Percentiles rank a stretch among this genome's conserved stretches.
phyloP scores from a whole-genome alignment of 2,797 vertebrate species.

The Sandelia bainsii region DNA sequence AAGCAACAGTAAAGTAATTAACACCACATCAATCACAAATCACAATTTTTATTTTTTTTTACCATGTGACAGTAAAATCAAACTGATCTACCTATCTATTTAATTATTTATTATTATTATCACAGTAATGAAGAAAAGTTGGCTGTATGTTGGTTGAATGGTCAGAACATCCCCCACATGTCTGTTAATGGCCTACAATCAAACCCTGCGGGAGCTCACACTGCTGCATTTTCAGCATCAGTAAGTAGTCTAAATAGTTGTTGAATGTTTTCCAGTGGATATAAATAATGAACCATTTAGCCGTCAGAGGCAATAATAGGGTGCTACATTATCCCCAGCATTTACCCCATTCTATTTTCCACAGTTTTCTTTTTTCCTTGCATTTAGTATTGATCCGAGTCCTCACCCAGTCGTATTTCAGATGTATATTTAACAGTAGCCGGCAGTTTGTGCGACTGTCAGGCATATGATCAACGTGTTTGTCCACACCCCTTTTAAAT shows the following conservation, averaged over 20 bases:
- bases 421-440: constrained; percentile 47
- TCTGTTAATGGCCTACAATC: constrained; percentile 47
- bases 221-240: constrained; percentile 45
- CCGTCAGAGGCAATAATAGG: constrained; percentile 42
- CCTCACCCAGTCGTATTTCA: constrained; percentile 28
- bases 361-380: constrained; percentile 25
- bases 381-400: constrained; percentile 22
- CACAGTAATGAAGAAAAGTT: background rate
- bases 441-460: constrained; percentile 44
- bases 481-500: constrained; percentile 65
- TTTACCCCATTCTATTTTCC: constrained; percentile 12
- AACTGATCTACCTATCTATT: background rate
- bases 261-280: constrained; percentile 52
- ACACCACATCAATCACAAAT: constrained; percentile 12
- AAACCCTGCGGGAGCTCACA: constrained; percentile 33
- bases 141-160: background rate
- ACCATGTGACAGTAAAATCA: too few relatives aligned
- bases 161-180: constrained; percentile 25
- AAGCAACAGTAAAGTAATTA: background rate
- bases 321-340: constrained; percentile 27
- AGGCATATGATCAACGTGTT: constrained; percentile 66
- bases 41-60: background rate
- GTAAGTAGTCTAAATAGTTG: constrained; percentile 49
- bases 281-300: constrained; percentile 61
- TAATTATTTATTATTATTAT: constrained; percentile 4